Percentiles rank a stretch among this genome's conserved stretches.
phyloP scores from a whole-genome alignment of 2,888 invertebrate species.

The Hydriomena furcata region DNA sequence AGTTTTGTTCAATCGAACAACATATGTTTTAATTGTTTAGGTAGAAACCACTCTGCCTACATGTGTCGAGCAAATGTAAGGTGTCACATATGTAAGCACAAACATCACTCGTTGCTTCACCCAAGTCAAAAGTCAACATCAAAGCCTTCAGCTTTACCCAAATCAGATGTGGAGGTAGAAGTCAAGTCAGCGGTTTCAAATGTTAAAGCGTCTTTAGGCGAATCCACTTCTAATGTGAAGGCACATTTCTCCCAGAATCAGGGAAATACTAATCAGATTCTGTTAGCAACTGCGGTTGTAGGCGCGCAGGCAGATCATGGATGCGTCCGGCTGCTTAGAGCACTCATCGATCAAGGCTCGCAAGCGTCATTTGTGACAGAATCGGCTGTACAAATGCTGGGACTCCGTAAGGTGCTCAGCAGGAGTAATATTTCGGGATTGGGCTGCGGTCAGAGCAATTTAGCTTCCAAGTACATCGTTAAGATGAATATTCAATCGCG shows the following conservation, averaged over 20 bases:
- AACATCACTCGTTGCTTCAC: constrained; percentile 20
- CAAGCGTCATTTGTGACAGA: constrained; percentile 25
- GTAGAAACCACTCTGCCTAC: constrained; percentile 10
- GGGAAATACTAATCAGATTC: not conserved
- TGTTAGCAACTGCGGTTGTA: constrained; percentile 4
- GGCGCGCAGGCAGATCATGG: not conserved
- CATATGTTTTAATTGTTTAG: constrained; percentile 14
- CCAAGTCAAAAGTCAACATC: constrained; percentile 5
- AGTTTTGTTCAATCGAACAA: not conserved
- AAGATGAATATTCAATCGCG: not conserved
- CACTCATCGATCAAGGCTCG: constrained; percentile 22
- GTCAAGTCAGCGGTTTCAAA: not conserved
- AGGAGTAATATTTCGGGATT: constrained; percentile 1
- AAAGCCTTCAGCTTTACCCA: too few species aligned
- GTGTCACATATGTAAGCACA: not conserved
- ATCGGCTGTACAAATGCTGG: not conserved
- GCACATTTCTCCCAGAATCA: too few species aligned
- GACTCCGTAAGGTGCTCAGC: not conserved
- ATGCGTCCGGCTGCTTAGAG: not conserved
- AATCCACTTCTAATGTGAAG: constrained; percentile 1
- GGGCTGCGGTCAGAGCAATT: not conserved
- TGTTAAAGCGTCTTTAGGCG: not conserved
- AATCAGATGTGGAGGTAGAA: not conserved
- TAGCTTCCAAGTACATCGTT: not conserved
- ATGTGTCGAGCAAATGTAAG: not conserved